These are phyloP conservation scores for Escarpia spicata DNA, from an alignment of 2,888 invertebrate species.

Conservation along the genomic window DNA sequence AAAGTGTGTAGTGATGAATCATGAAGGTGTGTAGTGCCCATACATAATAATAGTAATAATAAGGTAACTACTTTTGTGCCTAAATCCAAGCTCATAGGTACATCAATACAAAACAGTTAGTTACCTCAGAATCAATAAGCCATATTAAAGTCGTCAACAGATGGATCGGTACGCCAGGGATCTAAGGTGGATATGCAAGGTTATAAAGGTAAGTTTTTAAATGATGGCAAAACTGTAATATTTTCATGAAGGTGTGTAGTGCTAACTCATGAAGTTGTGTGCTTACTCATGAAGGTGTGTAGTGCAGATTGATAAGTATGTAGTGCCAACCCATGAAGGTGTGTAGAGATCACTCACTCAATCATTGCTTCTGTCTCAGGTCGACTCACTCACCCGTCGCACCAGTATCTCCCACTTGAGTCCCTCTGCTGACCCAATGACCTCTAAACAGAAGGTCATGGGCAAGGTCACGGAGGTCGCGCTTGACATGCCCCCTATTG, in stretches of 20 bases:
- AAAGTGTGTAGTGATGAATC: background rate
- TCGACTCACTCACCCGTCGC: background rate
- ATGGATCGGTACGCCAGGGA: no score
- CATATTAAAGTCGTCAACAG: no score
- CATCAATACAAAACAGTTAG: no score
- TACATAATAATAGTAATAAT: no score
- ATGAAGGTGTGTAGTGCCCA: background rate
- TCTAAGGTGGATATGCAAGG: no score
- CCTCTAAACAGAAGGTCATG: slow-evolving; percentile 20
- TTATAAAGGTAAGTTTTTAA: no score
- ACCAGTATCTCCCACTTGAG: background rate
- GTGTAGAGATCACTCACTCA: background rate
- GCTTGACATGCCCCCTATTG: background rate
- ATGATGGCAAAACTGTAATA: no score
- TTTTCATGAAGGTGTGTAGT: no score
- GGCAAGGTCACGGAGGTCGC: slow-evolving; percentile 17
- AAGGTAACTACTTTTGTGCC: no score
- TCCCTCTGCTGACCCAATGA: background rate
- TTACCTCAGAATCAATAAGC: no score
- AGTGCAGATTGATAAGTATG: background rate
- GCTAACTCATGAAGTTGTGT: no score
- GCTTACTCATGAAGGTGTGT: background rate
- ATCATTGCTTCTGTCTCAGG: background rate
- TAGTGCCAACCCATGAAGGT: background rate
- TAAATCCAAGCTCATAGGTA: no score